These are phyloP conservation scores for Collichthys lucidus DNA, from an alignment of 2,113 vertebrate species.

Conservation along the genomic window DNA sequence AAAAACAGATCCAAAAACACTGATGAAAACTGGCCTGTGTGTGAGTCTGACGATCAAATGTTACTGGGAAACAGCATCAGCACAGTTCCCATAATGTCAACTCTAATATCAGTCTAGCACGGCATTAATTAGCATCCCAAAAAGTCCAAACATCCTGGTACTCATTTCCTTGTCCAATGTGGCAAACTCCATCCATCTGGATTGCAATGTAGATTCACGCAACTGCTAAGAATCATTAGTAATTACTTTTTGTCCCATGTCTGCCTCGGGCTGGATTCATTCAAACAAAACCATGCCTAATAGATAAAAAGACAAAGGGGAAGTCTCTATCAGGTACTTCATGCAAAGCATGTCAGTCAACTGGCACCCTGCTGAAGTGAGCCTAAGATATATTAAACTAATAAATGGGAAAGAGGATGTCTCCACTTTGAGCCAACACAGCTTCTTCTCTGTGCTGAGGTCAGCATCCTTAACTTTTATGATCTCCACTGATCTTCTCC, in stretches of 20 bases:
- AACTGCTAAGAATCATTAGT: constrained; percentile 56
- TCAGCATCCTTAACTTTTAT: constrained; percentile 64
- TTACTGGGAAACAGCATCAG: constrained; percentile 37
- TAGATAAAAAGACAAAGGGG: constrained; percentile 20
- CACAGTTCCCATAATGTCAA: constrained; percentile 28
- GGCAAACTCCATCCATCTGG: constrained; percentile 51
- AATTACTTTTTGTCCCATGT: constrained; percentile 29
- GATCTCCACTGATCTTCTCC: constrained; percentile 36
- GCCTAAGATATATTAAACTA: constrained; percentile 69
- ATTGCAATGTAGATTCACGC: constrained; percentile 35
- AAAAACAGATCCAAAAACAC: constrained; percentile 28
- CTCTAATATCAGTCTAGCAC: constrained; percentile 37
- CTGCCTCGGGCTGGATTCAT: constrained; percentile 13
- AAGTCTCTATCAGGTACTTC: constrained; percentile 39
- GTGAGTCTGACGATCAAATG: constrained; percentile 41
- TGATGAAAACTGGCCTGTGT: constrained; percentile 1
- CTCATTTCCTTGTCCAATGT: constrained; percentile 32
- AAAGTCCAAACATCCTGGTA: constrained; percentile 42
- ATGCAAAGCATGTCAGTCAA: constrained; percentile 48
- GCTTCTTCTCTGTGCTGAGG: constrained; percentile 47
- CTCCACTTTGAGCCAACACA: constrained; percentile 57
- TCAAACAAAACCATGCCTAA: constrained; percentile 25
- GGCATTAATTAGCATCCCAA: constrained; percentile 39
- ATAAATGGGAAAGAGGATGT: constrained; percentile 73
- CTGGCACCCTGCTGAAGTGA: constrained; percentile 51